Evolutionary conservation across 2,797 vertebrate species (phyloP), one percentile per base, ranked within the genome.

Genomic region (Sebastes umbrosus): DNA sequence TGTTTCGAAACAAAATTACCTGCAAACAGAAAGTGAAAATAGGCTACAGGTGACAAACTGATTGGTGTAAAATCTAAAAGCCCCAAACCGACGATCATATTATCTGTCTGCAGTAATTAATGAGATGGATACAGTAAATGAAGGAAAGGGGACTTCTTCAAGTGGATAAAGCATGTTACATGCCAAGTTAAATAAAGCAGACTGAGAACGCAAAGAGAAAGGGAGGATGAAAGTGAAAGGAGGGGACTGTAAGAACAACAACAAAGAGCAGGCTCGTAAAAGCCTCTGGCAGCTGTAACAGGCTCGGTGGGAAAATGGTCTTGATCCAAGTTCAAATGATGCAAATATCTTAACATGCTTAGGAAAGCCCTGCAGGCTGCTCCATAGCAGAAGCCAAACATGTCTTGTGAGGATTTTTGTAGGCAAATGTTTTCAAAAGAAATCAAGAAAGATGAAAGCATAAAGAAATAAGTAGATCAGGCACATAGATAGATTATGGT

Each of bases 221-320:
- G 62, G 0, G 3, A 64, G 24, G 13, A 69, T 50, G 22, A 87
- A 81, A 87, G 74, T 1, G 22, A 88, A 87, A 84, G 72, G 18
- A 73, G 32, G 2, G 3, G 4, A 29, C 46, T 6, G 34, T 50
- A 22, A 1, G 36, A 34, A 54, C 14, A 70, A 43, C 4, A 27
- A 80, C 31, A 81, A 73, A 78, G 31, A 8, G 4, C 6, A 14
- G 8, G 2, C 10, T 63, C 7, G 8, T 24, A 4, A 6, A 46
- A 39, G 55, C 50, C 25, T 57, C 12, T 29, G 58, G 77, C 70
- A 16, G 46, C 11, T 4, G 59, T 58, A 20, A 77, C 31, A 31
- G 3, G 8, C 10, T 32, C 11, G 32, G 43, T 6, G 9, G 22
- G 8, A 75, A 81, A 32, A 62, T 58, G 25, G 10, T 50, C 13